Percentiles rank a stretch among this genome's conserved stretches.
Conservation (phyloP, 37 sponge, comb jelly and placozoan genomes). For the Lycopodina hypogea region DNA sequence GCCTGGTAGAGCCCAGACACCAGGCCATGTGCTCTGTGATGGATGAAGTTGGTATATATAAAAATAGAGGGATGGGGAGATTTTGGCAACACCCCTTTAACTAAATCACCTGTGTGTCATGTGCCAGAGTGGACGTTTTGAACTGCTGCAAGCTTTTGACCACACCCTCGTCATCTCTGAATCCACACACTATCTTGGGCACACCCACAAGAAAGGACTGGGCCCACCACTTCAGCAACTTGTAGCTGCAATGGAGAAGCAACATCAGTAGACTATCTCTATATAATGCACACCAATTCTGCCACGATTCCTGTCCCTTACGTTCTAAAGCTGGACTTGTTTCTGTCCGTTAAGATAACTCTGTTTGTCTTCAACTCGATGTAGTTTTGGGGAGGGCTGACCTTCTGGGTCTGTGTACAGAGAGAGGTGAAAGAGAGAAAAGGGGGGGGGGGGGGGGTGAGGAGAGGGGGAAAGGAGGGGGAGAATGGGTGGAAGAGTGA, state of each 20-base stretch:
- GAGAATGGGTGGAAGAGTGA: too few species aligned
- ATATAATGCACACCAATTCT: too few species aligned
- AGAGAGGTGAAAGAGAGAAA: not conserved
- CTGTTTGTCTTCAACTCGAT: conserved; percentile 84
- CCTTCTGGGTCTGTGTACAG: conserved; percentile 2
- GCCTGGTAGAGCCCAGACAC: too few species aligned
- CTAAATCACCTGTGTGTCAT: conserved; percentile 60
- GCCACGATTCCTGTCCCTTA: conserved; percentile 10
- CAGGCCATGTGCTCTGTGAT: too few species aligned
- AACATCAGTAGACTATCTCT: too few species aligned
- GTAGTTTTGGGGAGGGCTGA: conserved; percentile 61
- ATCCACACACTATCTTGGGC: conserved; percentile 82
- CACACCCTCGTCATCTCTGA: conserved; percentile 80
- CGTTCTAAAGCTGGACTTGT: conserved; percentile 72
- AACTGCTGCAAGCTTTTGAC: conserved; percentile 62
- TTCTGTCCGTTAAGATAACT: conserved; percentile 65
- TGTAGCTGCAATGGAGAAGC: conserved; percentile 39
- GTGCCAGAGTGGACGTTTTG: conserved; percentile 71
- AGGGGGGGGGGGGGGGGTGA: not conserved
- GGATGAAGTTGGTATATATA: too few species aligned
- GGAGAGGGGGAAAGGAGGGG: too few species aligned
- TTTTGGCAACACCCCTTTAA: not conserved
- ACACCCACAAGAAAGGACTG: conserved; percentile 85
- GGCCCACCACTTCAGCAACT: conserved; percentile 87
- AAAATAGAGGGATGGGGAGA: too few species aligned